Base-by-base conservation (phyloP, 1,140 invertebrate genomes). In the Camponotus pennsylvanicus region DNA sequence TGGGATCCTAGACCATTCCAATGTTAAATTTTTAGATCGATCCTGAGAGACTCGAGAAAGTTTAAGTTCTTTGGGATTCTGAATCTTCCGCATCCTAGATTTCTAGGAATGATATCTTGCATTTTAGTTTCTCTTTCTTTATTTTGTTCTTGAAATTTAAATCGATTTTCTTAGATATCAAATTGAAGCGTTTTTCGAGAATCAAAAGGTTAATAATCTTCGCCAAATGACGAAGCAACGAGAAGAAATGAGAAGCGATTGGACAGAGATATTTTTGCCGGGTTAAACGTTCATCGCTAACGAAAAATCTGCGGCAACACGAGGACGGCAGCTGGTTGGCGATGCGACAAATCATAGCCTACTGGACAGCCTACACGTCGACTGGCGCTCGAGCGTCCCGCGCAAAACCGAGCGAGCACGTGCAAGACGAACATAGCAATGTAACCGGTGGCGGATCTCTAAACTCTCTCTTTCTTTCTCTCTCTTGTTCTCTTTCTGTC, bases 271-370 rank as follows among this genome's bases (percentile, higher is more conserved):
- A 90, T 90, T 90, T 88, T 86, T 86, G 82, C 66, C 66, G 42
- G 78, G 77, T 37, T 76, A 75, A 85, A 84, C 66, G 77, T 86
- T 85, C 71, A 78, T 88, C 86, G 82, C 18, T 52, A 34, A 59
- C 32, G 79, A 45, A 89, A 90, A 85, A 80, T 69, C 83, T 21
- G 76, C 37, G 78, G 55, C 85, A 90, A 89, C 85, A 92, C 88
- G 90, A 90, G 87, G 85, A 89, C 85, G 87, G 89, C 93, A 94
- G 92, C 92, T 93, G 93, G 93, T 75, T 78, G 85, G 87, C 90
- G 90, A 86, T 89, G 87, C 93, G 89, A 94, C 92, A 93, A 93
- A 94, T 94, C 93, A 93, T 93, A 92, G 86, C 21, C 83, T 89
- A 84, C 61, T 49, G 87, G 87, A 89, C 89, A 86, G 87, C 55